Percentiles rank a stretch among this genome's conserved stretches.
Conservation (phyloP, 2,888 invertebrate species). For the Chesias legatella region DNA sequence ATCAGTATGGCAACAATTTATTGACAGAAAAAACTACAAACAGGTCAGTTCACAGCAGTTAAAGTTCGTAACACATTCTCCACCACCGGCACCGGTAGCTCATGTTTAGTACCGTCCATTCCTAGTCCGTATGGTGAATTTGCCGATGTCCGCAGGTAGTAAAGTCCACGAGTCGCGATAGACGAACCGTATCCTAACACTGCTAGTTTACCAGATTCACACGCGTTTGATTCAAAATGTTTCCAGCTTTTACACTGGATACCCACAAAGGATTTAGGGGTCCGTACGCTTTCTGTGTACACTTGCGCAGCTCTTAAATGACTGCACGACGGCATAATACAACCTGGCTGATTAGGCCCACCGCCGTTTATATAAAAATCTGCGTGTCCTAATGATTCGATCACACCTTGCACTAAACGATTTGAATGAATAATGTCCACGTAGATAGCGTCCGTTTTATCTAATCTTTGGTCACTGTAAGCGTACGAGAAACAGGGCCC, state of each 20-base stretch:
- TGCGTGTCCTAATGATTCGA: constrained; percentile 83
- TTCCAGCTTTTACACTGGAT: constrained; percentile 63
- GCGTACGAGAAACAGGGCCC: constrained; percentile 73
- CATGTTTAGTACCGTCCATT: constrained; percentile 57
- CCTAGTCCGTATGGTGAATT: constrained; percentile 64
- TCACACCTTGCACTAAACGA: constrained; percentile 67
- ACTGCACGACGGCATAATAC: constrained; percentile 76
- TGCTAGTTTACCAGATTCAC: constrained; percentile 53
- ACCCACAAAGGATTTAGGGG: constrained; percentile 65
- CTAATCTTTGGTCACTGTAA: constrained; percentile 63
- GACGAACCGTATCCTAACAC: constrained; percentile 73
- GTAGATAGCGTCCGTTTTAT: constrained; percentile 67
- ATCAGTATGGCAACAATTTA: constrained; percentile 38
- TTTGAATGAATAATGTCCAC: constrained; percentile 72
- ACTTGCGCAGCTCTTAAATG: constrained; percentile 69
- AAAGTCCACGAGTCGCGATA: constrained; percentile 59
- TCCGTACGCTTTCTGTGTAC: constrained; percentile 62
- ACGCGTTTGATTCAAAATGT: constrained; percentile 58
- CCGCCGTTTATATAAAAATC: constrained; percentile 89
- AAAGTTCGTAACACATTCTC: constrained; percentile 48
- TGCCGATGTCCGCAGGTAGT: constrained; percentile 62
- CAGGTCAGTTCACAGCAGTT: constrained; percentile 33
- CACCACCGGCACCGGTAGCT: constrained; percentile 29
- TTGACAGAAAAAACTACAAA: constrained; percentile 12
- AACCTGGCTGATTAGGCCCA: constrained; percentile 85